Base-by-base conservation (phyloP, 2,113 vertebrate species). In the Corythornis vintsioides region DNA sequence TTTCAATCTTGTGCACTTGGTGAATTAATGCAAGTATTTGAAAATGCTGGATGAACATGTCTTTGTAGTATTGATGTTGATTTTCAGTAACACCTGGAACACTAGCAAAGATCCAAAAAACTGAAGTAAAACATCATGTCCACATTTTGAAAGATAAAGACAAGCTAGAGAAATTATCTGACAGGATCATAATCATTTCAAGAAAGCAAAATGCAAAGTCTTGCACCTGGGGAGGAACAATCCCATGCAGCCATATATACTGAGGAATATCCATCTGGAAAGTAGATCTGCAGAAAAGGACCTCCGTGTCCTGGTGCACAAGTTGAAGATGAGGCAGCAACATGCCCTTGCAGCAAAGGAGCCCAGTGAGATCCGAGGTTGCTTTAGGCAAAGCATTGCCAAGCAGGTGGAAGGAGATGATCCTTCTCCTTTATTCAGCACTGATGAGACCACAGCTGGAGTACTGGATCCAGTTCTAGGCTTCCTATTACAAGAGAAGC, bases 261-360 rank as follows among this genome's bases (percentile, higher is more conserved):
- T 56, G 40, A 9, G 10, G 12, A 3, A 7, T 7, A 69, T 6
- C 13, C 38, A 83, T 10, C 10, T 67, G n/a, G 33, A 43, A 80
- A 86, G 7, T 1, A 63, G 7, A 15, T 73, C 72, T 38, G 9
- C 11, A 74, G 66, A 70, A 70, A 65, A 87, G 4, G 16, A 16
- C 31, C 33, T 56, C 9, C 3, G 10, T 3, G 6, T 65, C 0
- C 0, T 47, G 8, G 17, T 33, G 22, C 16, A 31, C 56, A 22
- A 19, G 9, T 6, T 65, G 22, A 65, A 33, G 9, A 14, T 7
- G 4, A 73, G 5, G 28, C 24, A 0, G 0, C 4, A 7, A 17
- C 22, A 11, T 38, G 13, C 3, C 6, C 9, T 56, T 69, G 15
- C 8, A 2, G 4, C 28, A 38, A 42, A 52, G 13, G 33, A 26